Evolutionary conservation across 2,797 vertebrate species (phyloP).

Genomic region (Phalanger gymnotis): DNA sequence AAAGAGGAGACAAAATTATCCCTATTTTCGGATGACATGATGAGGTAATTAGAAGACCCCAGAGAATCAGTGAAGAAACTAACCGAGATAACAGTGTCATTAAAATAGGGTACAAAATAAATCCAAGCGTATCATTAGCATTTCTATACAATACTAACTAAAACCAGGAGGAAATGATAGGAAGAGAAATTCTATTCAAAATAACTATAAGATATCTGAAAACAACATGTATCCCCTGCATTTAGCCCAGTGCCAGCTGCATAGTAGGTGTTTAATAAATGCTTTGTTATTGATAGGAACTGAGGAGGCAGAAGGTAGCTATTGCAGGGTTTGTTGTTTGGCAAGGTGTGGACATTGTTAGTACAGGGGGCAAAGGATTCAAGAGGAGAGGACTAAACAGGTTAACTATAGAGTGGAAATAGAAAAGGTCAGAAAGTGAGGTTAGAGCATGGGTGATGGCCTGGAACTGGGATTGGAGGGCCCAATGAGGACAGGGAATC

Average conservation of each 20-base stretch:
- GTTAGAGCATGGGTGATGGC: neutral
- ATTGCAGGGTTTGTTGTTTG: neutral
- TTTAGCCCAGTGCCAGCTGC: neutral
- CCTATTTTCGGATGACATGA: neutral
- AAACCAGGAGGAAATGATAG: neutral
- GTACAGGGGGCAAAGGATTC: neutral
- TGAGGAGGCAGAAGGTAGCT: neutral
- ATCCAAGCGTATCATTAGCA: neutral
- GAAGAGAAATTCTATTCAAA: neutral
- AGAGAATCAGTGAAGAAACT: neutral
- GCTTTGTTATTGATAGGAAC: neutral
- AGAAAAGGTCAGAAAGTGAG: neutral
- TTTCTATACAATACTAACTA: neutral
- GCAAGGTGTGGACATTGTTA: neutral
- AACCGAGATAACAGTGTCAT: neutral
- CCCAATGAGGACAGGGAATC: neutral
- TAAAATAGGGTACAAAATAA: neutral
- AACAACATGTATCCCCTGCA: neutral
- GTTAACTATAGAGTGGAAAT: neutral
- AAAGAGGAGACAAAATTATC: neutral
- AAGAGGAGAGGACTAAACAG: neutral
- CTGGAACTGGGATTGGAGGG: neutral
- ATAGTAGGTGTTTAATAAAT: neutral
- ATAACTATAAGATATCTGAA: neutral
- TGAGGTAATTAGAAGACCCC: neutral